Percentiles rank a stretch among this genome's conserved stretches.
These are phyloP conservation scores for Notarius lentiginosus DNA, from an alignment of 2,113 vertebrate species.

Conservation along the genomic window DNA sequence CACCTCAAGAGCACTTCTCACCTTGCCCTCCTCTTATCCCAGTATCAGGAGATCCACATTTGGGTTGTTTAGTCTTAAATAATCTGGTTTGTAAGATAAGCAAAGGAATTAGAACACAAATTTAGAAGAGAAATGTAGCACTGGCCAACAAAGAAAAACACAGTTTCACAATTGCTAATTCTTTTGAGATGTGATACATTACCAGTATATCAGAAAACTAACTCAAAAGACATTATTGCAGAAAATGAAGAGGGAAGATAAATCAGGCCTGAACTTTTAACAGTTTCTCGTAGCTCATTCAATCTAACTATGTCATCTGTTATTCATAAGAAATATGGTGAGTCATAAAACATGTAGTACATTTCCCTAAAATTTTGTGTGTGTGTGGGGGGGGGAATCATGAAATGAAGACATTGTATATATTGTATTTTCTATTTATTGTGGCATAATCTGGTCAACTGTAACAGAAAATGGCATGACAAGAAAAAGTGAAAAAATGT, in stretches of 20 bases:
- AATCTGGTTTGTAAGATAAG: neutral
- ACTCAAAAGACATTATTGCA: neutral
- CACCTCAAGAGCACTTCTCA: neutral
- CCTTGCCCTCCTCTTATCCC: neutral
- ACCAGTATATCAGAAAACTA: neutral
- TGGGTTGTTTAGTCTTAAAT: constrained; percentile 11
- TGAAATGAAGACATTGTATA: neutral
- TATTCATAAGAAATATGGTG: neutral
- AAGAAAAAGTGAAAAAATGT: neutral
- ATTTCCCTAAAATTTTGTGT: neutral
- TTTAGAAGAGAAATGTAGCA: neutral
- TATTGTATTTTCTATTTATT: neutral
- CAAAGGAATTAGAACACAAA: neutral
- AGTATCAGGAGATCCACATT: constrained; percentile 8
- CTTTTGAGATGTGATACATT: neutral
- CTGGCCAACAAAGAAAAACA: constrained; percentile 17
- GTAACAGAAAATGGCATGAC: neutral
- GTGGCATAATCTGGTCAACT: neutral
- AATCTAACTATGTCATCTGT: neutral
- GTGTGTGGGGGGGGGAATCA: neutral
- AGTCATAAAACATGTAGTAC: neutral
- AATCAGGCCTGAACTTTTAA: neutral
- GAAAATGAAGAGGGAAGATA: neutral
- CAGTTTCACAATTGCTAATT: neutral
- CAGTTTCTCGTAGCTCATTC: constrained; percentile 3